Conservation (phyloP, 2,888 invertebrate species). For the Andrena bicolor region DNA sequence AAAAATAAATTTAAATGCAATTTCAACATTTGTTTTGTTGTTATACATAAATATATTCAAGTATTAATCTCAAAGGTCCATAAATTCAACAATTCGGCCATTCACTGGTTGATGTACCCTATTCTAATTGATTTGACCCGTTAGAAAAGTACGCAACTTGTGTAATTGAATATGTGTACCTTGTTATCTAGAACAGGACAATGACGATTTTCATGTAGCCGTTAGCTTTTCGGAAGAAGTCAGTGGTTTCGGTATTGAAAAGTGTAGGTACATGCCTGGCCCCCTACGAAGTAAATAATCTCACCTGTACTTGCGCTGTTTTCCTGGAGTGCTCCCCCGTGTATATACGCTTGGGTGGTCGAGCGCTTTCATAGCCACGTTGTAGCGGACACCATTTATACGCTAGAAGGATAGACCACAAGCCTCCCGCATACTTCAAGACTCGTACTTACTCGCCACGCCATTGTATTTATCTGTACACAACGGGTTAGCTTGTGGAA, state of each 20-base stretch:
- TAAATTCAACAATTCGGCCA: too few species aligned
- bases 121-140: too few species aligned
- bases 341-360: constrained; percentile 67
- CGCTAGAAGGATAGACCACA: constrained; percentile 52
- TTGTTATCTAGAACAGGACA: background rate
- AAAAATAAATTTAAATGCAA: too few species aligned
- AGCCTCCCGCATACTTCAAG: constrained; percentile 58
- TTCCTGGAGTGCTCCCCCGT: constrained; percentile 39
- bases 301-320: constrained; percentile 39
- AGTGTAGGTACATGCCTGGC: constrained; percentile 35
- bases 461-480: constrained; percentile 41
- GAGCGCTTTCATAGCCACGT: constrained; percentile 35
- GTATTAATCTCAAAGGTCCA: too few species aligned
- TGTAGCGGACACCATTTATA: constrained; percentile 47
- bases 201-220: background rate
- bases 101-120: too few species aligned
- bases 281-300: constrained; percentile 45
- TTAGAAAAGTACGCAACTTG: too few species aligned
- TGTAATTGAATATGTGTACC: background rate
- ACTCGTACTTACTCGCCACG: constrained; percentile 20
- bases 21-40: too few species aligned
- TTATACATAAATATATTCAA: too few species aligned
- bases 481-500: constrained; percentile 30
- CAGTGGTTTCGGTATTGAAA: constrained; percentile 37
- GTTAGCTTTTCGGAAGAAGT: background rate